Percentiles rank a stretch among this genome's conserved stretches.
Evolutionary conservation across 2,113 vertebrate species (phyloP).

Genomic region (Gymnobelideus leadbeateri): DNA sequence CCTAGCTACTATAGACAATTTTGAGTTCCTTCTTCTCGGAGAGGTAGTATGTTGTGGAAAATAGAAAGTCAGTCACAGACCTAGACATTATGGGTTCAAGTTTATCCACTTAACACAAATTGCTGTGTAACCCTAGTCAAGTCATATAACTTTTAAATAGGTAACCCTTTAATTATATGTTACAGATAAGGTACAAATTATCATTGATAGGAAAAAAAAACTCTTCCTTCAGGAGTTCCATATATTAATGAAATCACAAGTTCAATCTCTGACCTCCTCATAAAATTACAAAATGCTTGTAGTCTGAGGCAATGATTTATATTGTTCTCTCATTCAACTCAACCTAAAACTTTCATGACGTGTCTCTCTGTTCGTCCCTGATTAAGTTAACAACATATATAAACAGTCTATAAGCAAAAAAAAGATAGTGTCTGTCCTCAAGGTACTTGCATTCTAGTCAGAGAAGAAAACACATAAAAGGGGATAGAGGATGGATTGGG

Average conservation of each 20-base stretch:
- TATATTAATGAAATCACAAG: not conserved
- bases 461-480: not conserved
- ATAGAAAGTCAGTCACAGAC: not conserved
- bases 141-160: not conserved
- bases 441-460: not conserved
- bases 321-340: not conserved
- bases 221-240: not conserved
- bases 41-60: not conserved
- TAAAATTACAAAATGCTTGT: not conserved
- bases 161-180: not conserved
- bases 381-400: not conserved
- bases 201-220: too few relatives aligned
- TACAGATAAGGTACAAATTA: not conserved
- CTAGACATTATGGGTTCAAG: not conserved
- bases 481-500: not conserved
- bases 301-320: not conserved
- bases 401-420: not conserved
- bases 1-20: not conserved
- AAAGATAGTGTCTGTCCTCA: not conserved
- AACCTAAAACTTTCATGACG: not conserved
- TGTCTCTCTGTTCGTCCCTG: not conserved
- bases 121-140: not conserved
- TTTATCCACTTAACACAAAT: not conserved
- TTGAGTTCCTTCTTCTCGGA: not conserved
- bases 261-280: not conserved